phyloP scores from a whole-genome alignment of 1,140 invertebrate genomes.

The Steinernema khuongi region DNA sequence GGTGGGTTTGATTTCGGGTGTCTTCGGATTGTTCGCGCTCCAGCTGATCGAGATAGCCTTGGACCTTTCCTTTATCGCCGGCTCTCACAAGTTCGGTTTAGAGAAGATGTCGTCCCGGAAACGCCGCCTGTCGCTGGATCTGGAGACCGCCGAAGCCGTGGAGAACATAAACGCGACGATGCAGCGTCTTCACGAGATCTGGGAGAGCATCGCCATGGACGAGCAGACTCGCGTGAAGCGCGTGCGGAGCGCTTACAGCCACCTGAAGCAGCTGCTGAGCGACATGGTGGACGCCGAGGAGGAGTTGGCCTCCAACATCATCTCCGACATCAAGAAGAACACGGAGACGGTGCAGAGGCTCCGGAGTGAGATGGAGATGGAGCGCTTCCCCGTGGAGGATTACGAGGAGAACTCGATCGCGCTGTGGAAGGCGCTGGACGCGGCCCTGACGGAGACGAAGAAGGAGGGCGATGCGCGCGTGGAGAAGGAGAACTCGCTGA shows the following conservation, averaged over 20 bases:
- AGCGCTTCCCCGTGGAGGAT: background rate
- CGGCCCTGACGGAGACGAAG: background rate
- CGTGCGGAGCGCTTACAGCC: background rate
- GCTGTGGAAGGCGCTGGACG: background rate
- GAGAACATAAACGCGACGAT: background rate
- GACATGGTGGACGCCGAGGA: background rate
- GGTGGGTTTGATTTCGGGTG: background rate
- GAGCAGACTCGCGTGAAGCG: background rate
- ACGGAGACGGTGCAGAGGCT: background rate
- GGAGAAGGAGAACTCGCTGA: background rate
- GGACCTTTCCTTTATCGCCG: too few relatives aligned
- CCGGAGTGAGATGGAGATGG: background rate
- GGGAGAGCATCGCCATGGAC: background rate
- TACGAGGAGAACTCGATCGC: background rate
- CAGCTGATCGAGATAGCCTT: background rate
- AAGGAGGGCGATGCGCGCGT: background rate
- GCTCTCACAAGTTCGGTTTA: background rate
- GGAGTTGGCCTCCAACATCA: background rate
- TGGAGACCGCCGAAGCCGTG: background rate
- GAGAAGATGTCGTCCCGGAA: background rate
- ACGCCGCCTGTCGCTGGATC: background rate
- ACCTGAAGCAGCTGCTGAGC: background rate
- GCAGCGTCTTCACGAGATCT: background rate
- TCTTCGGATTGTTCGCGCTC: background rate
- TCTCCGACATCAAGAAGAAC: background rate